Base-by-base conservation (phyloP, 2,888 invertebrate genomes). In the Cataglyphis albicans region DNA sequence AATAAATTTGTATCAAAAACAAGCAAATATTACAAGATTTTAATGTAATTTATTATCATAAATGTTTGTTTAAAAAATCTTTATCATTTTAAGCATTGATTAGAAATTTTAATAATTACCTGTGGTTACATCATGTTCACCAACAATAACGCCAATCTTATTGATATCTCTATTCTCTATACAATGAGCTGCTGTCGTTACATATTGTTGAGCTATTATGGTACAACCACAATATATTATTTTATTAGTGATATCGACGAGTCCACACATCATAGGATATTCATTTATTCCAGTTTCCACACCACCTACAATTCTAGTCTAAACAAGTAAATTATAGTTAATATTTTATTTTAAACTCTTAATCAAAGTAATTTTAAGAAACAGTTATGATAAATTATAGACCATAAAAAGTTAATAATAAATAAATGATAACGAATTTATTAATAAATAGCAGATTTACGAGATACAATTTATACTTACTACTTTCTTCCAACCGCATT, bases 401-500 rank as follows among this genome's bases (percentile, higher is more conserved):
- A 57, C 3, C 1, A 25, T 35, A 21, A 41, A 21, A 41, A 44
- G 4, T 2, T 3, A 44, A 18, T 44, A 15, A 32, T 15, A 32
- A 68, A 32, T 25, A n/a, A 72, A 35, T 25, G 41, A 38, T 7
- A 32, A 68, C 18, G n/a, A 48, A 48, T 0, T 7, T 21, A 38
- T n/a, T 57, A 73, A 59, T 41, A 35, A 41, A 1, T 29, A 18
- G 6, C 6, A 21, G 55, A 21, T 3, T 38, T 1, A 38, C 15
- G 29, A 25, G 21, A 44, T 18, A 29, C 3, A 29, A 64, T 44
- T 21, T 32, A 21, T 70, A 86, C 91, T 21, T 87, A 93, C 96
- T 91, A 92, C 93, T 90, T 96, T 95, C 86, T 95, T 96, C 92
- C 95, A 95, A 1, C 97, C 96, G 89, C 97, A 96, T 64, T 92